Evolutionary conservation across 2,113 vertebrate species (phyloP), one percentile per base, ranked within the genome.

Genomic region (Neogobius melanostomus): DNA sequence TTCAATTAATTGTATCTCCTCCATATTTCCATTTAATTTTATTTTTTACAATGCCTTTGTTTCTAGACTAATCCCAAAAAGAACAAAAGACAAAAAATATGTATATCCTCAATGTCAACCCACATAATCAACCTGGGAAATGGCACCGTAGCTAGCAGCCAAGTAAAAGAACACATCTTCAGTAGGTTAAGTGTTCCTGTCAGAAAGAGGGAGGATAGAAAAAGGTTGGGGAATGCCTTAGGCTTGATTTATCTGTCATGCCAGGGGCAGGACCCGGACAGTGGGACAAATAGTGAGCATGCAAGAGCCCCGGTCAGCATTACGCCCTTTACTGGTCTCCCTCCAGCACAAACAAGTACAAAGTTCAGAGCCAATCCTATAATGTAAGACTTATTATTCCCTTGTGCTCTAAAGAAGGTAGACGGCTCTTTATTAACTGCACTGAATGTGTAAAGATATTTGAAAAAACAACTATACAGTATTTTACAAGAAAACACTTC

Each of bases 201-300:
- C 85, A 81, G 74, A 53, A 77, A 64, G 72, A 83, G 48, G 68
- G 68, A 75, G 70, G 57, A 85, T 74, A 46, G 60, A 50, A 74
- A 90, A 92, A 86, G 75, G 87, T 71, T 64, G 83, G 67, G 36
- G 52, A 16, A 81, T 69, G 85, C 91, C 89, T 80, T 47, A 64
- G 87, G 90, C 87, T 82, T 75, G 83, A 87, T 87, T 88, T 88
- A 89, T 91, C 42, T 68, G 79, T 49, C 71, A 79, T 80, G 85
- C 74, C 77, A 82, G 82, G 86, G 75, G 66, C 72, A 11, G 59
- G 76, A 87, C 82, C 82, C 75, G 71, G 47, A 72, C 64, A 82
- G 69, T 70, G 44, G 79, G 67, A 68, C 68, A 84, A 78, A 73
- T 81, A 42, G 44, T 82, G 87, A 87, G 82, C 82, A 28, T 14